A percentile compares a stretch with the other conserved stretches of the same genome.
phyloP scores from a whole-genome alignment of 2,797 vertebrate genomes.

The Carcharodon carcharias region DNA sequence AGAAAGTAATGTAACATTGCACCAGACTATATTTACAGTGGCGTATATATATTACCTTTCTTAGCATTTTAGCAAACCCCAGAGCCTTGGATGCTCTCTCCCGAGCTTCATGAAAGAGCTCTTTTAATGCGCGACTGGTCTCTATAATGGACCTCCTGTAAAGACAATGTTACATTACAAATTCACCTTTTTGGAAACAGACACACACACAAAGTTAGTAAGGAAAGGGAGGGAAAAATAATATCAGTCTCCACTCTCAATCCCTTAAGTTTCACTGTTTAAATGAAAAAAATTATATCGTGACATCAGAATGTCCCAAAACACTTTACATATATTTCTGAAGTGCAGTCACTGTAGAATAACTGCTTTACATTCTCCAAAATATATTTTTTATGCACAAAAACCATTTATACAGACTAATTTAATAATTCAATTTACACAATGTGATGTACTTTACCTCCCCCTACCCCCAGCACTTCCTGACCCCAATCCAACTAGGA shows the following conservation, averaged over 20 bases:
- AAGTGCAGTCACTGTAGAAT: background rate
- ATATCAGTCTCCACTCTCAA: background rate
- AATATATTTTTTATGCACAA: background rate
- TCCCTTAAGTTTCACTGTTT: background rate
- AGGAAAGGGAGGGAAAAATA: background rate
- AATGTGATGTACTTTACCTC: background rate
- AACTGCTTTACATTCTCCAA: background rate
- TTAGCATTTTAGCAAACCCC: constrained; percentile 96
- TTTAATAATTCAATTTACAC: background rate
- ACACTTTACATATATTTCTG: background rate
- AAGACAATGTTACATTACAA: constrained; percentile 37
- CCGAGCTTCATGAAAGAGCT: constrained; percentile 93
- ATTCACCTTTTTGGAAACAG: background rate
- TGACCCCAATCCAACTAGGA: background rate
- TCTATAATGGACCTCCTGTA: constrained; percentile 90
- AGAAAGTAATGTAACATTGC: constrained; percentile 38
- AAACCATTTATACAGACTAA: background rate
- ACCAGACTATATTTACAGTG: background rate
- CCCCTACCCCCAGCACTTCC: background rate
- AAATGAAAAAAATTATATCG: background rate
- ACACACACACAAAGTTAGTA: background rate
- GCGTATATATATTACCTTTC: constrained; percentile 67
- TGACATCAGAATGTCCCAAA: background rate
- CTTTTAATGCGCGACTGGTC: constrained; percentile 89
- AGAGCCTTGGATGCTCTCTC: constrained; percentile 94